phyloP scores from a whole-genome alignment of 2,113 vertebrate genomes.

The Oreochromis tanganicae region DNA sequence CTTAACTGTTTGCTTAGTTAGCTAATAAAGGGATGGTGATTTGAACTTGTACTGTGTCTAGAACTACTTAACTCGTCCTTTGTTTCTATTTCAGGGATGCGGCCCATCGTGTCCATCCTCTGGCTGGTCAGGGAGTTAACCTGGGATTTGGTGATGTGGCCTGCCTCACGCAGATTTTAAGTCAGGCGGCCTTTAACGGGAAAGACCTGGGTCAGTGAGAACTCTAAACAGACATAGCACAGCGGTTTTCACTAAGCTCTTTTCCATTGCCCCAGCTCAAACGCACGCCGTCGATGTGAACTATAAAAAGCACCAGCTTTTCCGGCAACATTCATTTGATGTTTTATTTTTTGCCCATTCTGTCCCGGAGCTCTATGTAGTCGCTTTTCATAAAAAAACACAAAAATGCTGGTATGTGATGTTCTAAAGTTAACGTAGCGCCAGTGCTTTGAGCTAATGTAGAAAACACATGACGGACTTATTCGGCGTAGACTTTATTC shows the following conservation, averaged over 20 bases:
- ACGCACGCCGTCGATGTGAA: constrained; percentile 14
- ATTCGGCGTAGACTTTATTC: neutral
- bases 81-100: constrained; percentile 80
- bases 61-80: neutral
- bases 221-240: constrained; percentile 29
- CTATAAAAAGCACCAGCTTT: constrained; percentile 51
- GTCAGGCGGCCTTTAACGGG: constrained; percentile 87
- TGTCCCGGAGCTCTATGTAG: constrained; percentile 14
- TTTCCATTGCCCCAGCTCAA: constrained; percentile 48
- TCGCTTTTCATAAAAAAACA: constrained; percentile 22
- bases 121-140: constrained; percentile 96
- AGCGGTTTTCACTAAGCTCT: constrained; percentile 47
- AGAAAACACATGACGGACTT: constrained; percentile 11
- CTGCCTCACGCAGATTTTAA: constrained; percentile 81
- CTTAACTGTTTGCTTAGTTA: neutral
- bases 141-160: constrained; percentile 94
- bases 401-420: constrained; percentile 21
- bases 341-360: constrained; percentile 21
- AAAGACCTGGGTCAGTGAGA: constrained; percentile 87
- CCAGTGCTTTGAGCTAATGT: constrained; percentile 1
- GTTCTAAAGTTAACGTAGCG: constrained; percentile 11
- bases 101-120: constrained; percentile 93
- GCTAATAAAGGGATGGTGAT: neutral
- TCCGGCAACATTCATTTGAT: constrained; percentile 36
- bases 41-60: neutral